Conservation (phyloP, 2,797 vertebrate species). For the Gorsachius magnificus region DNA sequence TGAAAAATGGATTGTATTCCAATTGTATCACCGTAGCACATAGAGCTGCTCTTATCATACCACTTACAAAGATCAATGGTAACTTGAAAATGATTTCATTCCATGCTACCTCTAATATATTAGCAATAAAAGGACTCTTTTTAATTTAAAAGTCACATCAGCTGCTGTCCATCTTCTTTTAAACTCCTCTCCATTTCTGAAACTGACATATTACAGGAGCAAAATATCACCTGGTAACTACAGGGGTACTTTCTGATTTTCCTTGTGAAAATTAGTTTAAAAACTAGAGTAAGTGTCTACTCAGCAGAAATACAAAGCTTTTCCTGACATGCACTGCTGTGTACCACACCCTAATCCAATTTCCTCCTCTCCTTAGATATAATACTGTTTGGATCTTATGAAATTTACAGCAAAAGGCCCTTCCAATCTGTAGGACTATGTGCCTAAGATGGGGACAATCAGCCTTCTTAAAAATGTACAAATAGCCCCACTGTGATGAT, state of each 20-base stretch:
- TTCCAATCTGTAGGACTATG: not conserved
- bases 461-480: not conserved
- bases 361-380: not conserved
- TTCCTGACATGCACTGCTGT: not conserved
- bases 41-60: constrained; percentile 61
- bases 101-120: constrained; percentile 67
- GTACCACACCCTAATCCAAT: not conserved
- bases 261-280: constrained; percentile 19
- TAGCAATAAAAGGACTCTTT: constrained; percentile 69
- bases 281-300: constrained; percentile 14
- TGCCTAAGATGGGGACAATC: not conserved
- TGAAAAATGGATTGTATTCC: constrained; percentile 74
- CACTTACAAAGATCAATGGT: constrained; percentile 73
- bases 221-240: constrained; percentile 58
- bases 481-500: not conserved
- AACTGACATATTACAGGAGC: constrained; percentile 44
- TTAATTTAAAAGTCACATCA: constrained; percentile 72
- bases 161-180: constrained; percentile 62
- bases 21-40: constrained; percentile 54
- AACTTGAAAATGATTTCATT: constrained; percentile 71
- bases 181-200: constrained; percentile 56
- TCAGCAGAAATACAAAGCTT: constrained; percentile 30
- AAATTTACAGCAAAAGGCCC: not conserved
- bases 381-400: not conserved
- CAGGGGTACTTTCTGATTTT: constrained; percentile 32